Base-by-base conservation (phyloP, 2,888 invertebrate genomes). In the Dermolepida albohirtum region DNA sequence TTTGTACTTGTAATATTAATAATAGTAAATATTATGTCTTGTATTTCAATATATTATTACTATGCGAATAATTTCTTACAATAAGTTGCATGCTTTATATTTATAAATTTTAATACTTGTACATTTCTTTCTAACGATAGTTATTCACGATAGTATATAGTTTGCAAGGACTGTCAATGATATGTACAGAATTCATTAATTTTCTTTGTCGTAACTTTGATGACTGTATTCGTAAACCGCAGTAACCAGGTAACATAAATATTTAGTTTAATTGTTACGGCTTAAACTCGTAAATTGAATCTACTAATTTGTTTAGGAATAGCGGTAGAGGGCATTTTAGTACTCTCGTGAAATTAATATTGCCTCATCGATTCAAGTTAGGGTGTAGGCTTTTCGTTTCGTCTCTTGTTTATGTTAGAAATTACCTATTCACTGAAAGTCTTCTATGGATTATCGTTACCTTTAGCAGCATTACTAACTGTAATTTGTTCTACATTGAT, bases 201-300 rank as follows among this genome's bases (percentile, higher is more conserved):
- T n/a, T n/a, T n/a, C n/a, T n/a, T n/a, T n/a, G n/a, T n/a, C n/a
- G n/a, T n/a, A n/a, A 29, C 6, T 27, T 11, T 12, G 14, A 12
- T 5, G 6, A 7, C 12, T 5, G 14, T 1, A n/a, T 39, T 40
- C 16, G 16, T 54, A 40, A 54, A 54, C 40, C 39, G 16, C 40
- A 40, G 11, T 54, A 5, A 16, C 11, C 17, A 39, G 39, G 54
- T 11, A 40, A 39, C 50, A 50, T 50, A 11, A 50, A 50, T 1
- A 22, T 27, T 14, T 10, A 14, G 47, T 49, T 49, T 50, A 50
- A 50, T 27, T 50, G 50, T 50, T 22, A 54, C 54, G 54, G 14
- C 40, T 34, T 16, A 11, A 54, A 52, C 54, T 54, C 54, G 54
- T 54, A 54, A 54, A 54, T 39, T 11, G 40, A 54, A 54, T 40